Evolutionary conservation across 2,113 vertebrate species (phyloP), one percentile per base, ranked within the genome.

Genomic region (Labeo rohita): DNA sequence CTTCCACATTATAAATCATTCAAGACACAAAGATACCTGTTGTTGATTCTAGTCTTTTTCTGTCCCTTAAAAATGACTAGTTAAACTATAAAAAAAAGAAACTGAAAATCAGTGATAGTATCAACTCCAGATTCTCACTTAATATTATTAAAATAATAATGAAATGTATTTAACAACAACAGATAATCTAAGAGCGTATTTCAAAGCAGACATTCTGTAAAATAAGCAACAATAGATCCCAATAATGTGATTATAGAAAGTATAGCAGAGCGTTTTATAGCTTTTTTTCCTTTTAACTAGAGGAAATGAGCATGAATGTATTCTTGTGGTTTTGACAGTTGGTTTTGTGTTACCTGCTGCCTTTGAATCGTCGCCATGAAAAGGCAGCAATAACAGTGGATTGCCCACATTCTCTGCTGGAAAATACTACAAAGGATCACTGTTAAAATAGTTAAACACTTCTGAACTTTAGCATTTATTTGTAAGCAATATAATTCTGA

Each of bases 1-100:
- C 36, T 66, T 87, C 15, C 49, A 36, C 83, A 79, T 65, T 56
- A 84, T 87, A n/a, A 85, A 87, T 87, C 70, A 85, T 83, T 47
- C 39, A 78, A 50, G 8, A 18, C 54, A 45, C 15, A 59, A 66
- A 59, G 39, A 61, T 80, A 43, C 63, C 66, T 84, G 61, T 49
- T 78, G 47, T 70, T 39, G 39, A 70, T 70, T 39, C 8, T 39
- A 4, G 39, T 72, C 36, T 72, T 45, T 72, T 45, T 70, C 36
- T 21, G 66, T 50, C 70, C 13, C 43, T 28, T 39, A 61, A 77
- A n/a, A 74, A 82, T 23, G n/a, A 56, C 36, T 34, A 77, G 39
- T 85, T 74, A 47, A 39, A 65, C 28, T 36, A 77, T 49, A 9
- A 6, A 73, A 65, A 10, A 63, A 43, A 59, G 16, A 79, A 7